Evolutionary conservation across 2,888 invertebrate species (phyloP).

Genomic region (Leistus spinibarbis): DNA sequence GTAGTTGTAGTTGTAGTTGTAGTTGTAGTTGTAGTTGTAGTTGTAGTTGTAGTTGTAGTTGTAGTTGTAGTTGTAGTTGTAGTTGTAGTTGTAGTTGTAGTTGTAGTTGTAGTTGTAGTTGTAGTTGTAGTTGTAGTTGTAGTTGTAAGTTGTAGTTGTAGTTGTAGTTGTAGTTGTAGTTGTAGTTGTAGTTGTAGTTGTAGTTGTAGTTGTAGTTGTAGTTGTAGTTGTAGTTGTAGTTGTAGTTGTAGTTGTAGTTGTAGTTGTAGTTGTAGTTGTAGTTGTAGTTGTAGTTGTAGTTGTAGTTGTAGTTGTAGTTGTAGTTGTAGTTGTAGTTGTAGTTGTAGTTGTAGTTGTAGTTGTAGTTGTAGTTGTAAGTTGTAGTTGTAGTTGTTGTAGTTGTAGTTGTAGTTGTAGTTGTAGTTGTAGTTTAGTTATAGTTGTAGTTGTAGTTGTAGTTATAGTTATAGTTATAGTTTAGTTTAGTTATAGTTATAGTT

Average conservation of each 20-base stretch:
- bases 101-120: too few relatives aligned
- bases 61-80: neutral
- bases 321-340: too few relatives aligned
- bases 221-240: constrained; percentile 25
- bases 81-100: too few relatives aligned
- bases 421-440: constrained; percentile 3
- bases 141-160: constrained; percentile 18
- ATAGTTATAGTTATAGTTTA: constrained; percentile 4
- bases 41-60: constrained; percentile 18
- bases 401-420: constrained; percentile 9
- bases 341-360: too few relatives aligned
- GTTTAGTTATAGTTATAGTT: constrained; percentile 1
- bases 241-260: constrained; percentile 25
- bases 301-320: too few relatives aligned
- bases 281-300: constrained; percentile 6
- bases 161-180: constrained; percentile 12
- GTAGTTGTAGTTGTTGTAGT: constrained; percentile 11
- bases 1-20: too few relatives aligned
- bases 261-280: constrained; percentile 24
- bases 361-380: too few relatives aligned
- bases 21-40: neutral
- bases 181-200: constrained; percentile 22
- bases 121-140: constrained; percentile 2
- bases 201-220: constrained; percentile 25
- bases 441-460: constrained; percentile 11